phyloP scores from a whole-genome alignment of 2,797 vertebrate genomes.

The Monodelphis domestica region DNA sequence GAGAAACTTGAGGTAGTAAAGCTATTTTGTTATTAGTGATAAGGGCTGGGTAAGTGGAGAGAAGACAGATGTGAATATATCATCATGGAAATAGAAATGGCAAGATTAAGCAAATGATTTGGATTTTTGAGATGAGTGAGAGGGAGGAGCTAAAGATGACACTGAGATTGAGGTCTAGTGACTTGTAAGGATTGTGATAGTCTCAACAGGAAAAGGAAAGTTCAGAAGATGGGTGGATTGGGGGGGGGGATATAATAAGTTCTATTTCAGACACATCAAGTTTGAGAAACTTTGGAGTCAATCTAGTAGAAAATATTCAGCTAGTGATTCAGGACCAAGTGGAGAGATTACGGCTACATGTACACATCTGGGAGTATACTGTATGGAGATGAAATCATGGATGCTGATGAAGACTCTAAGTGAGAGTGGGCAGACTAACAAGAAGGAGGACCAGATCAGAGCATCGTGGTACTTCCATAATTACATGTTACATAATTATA shows the following conservation, averaged over 20 bases:
- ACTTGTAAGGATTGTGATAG: neutral
- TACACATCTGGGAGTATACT: no score
- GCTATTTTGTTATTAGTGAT: neutral
- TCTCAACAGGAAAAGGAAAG: neutral
- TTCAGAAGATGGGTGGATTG: neutral
- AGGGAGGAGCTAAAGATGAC: neutral
- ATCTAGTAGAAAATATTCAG: no score
- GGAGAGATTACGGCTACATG: no score
- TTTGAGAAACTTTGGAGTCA: neutral
- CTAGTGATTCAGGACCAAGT: no score
- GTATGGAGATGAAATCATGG: no score
- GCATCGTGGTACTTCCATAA: no score
- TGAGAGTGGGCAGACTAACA: no score
- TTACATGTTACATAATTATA: no score
- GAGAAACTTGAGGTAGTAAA: neutral
- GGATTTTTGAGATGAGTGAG: neutral
- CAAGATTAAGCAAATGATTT: neutral
- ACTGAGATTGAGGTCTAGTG: neutral
- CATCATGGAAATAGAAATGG: neutral
- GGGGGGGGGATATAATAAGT: neutral
- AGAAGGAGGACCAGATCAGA: no score
- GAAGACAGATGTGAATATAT: neutral
- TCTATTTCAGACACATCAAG: neutral
- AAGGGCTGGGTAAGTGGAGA: neutral
- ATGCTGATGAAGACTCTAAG: no score